Percentiles rank a stretch among this genome's conserved stretches.
Evolutionary conservation across 2,888 invertebrate genomes (phyloP).

Genomic region (Amorpha juglandis): DNA sequence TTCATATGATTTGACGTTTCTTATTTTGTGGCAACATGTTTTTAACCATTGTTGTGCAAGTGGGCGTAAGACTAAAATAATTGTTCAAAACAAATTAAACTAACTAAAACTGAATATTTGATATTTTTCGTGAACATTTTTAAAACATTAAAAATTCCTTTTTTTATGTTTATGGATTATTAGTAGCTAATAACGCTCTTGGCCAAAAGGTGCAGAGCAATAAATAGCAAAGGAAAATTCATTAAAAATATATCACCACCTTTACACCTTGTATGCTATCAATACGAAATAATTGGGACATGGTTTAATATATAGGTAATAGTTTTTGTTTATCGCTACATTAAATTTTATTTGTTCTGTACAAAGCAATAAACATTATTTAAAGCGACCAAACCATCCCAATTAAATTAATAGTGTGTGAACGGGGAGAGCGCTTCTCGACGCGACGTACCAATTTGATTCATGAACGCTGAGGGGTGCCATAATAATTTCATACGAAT

Average conservation of each 20-base stretch:
- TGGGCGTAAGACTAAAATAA: too few relatives aligned
- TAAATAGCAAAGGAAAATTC: not conserved
- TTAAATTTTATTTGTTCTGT: constrained; percentile 19
- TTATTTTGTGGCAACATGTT: too few relatives aligned
- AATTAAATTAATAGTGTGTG: constrained; percentile 34
- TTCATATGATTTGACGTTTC: too few relatives aligned
- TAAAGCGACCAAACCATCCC: constrained; percentile 30
- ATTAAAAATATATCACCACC: not conserved
- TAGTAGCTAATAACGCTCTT: too few relatives aligned
- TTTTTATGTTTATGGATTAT: too few relatives aligned
- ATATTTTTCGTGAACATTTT: too few relatives aligned
- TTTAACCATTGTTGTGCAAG: too few relatives aligned
- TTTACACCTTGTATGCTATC: not conserved
- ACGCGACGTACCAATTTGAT: constrained; percentile 32
- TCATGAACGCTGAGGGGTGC: constrained; percentile 5
- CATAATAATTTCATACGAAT: not conserved
- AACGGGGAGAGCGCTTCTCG: constrained; percentile 16
- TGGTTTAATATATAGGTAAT: constrained; percentile 16
- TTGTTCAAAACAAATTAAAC: too few relatives aligned
- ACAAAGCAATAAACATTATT: constrained; percentile 33
- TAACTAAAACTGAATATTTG: too few relatives aligned
- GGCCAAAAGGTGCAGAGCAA: not conserved
- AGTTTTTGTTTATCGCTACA: constrained; percentile 14
- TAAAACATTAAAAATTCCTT: too few relatives aligned
- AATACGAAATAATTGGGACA: constrained; percentile 6